A percentile compares a stretch with the other conserved stretches of the same genome.
These are phyloP conservation scores for Lethrus apterus DNA, from an alignment of 1,140 invertebrate species.

Conservation along the genomic window DNA sequence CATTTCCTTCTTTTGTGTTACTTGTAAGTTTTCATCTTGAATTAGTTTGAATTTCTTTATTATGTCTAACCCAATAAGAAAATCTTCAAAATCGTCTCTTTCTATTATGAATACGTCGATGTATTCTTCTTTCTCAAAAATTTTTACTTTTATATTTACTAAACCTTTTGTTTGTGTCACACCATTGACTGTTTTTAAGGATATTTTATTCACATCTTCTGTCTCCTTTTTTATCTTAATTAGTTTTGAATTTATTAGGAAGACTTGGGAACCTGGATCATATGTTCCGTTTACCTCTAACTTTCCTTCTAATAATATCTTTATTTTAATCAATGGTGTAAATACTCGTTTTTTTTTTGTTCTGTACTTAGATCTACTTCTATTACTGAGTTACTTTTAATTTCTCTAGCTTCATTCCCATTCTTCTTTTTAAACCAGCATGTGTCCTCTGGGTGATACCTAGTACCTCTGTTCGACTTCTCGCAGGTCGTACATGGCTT, in stretches of 20 bases:
- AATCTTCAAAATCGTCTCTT: slow-evolving; percentile 31
- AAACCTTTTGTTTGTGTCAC: slow-evolving; percentile 25
- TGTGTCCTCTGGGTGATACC: slow-evolving; percentile 1
- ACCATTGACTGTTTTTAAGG: slow-evolving; percentile 28
- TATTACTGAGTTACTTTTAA: slow-evolving; percentile 17
- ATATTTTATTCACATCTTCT: slow-evolving; percentile 19
- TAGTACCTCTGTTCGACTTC: not conserved
- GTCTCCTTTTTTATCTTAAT: slow-evolving; percentile 8
- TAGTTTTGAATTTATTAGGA: slow-evolving; percentile 29
- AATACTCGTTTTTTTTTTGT: slow-evolving; percentile 17
- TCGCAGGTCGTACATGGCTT: slow-evolving; percentile 4
- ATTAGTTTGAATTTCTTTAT: slow-evolving; percentile 18
- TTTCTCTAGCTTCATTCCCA: not conserved
- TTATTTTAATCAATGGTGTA: slow-evolving; percentile 23
- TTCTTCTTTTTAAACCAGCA: slow-evolving; percentile 7
- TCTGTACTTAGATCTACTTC: slow-evolving; percentile 19
- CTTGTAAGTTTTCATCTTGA: slow-evolving; percentile 20
- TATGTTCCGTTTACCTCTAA: slow-evolving; percentile 23
- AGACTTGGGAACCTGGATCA: slow-evolving; percentile 30
- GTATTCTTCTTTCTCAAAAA: slow-evolving; percentile 28
- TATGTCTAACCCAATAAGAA: slow-evolving; percentile 29
- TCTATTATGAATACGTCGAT: slow-evolving; percentile 30
- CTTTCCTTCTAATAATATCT: slow-evolving; percentile 25
- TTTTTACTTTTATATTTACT: slow-evolving; percentile 25
- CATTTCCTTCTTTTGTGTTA: not conserved